These are phyloP conservation scores for Oryctes rhinoceros DNA, from an alignment of 1,140 invertebrate species.

Conservation along the genomic window DNA sequence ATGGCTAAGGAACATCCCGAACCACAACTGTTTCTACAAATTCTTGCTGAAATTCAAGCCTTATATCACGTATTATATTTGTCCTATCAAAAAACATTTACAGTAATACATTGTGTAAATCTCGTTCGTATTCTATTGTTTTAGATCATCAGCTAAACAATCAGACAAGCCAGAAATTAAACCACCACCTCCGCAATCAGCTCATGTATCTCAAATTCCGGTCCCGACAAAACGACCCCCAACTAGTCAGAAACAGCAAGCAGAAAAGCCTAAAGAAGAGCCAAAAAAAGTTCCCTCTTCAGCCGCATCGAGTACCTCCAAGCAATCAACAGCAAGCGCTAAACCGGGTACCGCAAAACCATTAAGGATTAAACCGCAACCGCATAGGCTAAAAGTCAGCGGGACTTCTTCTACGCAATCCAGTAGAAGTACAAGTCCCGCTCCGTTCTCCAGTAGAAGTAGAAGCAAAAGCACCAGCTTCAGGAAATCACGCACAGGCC, in stretches of 20 bases:
- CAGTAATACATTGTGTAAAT: no score
- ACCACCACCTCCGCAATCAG: neutral
- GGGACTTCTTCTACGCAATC: constrained; percentile 21
- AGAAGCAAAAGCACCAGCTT: constrained; percentile 38
- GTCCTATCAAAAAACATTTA: no score
- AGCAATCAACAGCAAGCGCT: neutral
- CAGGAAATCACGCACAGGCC: constrained; percentile 2
- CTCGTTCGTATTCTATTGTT: neutral
- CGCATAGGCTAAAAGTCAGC: constrained; percentile 41
- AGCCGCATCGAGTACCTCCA: neutral
- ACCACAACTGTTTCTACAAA: no score
- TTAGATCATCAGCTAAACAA: constrained; percentile 6
- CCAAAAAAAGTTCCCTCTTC: constrained; percentile 20
- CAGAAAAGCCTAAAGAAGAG: neutral
- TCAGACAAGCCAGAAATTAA: neutral
- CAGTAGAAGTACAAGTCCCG: constrained; percentile 37
- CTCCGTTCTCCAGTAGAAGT: constrained; percentile 3
- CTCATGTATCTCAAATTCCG: constrained; percentile 5
- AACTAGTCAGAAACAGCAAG: neutral
- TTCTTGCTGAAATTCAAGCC: no score
- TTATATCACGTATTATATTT: no score
- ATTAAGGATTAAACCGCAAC: neutral
- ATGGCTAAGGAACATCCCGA: no score
- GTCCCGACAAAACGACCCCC: neutral
- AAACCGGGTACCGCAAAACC: neutral